Evolutionary conservation across 92 coral and sea anemone species (phyloP).

Genomic region (Heliopora coerulea): DNA sequence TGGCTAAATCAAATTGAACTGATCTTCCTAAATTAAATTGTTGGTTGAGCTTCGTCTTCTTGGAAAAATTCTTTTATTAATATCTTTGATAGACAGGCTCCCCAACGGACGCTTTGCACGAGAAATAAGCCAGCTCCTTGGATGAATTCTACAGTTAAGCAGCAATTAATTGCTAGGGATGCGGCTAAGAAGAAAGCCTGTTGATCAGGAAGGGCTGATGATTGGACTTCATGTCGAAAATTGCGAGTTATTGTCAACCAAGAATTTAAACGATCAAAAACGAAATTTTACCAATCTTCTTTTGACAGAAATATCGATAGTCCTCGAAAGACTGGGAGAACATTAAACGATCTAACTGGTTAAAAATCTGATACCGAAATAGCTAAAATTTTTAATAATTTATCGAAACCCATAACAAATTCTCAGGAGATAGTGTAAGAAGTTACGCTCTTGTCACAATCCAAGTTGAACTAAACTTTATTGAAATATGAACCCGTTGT

Average conservation of each 20-base stretch:
- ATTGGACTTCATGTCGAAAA: constrained; percentile 1
- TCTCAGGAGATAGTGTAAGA: no score
- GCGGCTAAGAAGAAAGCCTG: background rate
- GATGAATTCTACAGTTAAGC: constrained; percentile 31
- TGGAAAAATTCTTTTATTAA: constrained; percentile 32
- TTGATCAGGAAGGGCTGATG: background rate
- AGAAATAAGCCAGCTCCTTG: constrained; percentile 52
- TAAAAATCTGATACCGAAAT: constrained; percentile 7
- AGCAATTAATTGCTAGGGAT: constrained; percentile 5
- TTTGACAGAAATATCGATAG: background rate
- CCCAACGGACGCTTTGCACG: constrained; percentile 26
- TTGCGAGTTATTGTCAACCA: background rate
- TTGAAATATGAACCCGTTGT: no score
- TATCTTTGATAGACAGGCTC: constrained; percentile 35
- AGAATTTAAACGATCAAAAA: background rate
- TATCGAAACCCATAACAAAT: no score
- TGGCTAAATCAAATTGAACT: background rate
- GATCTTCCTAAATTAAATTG: background rate
- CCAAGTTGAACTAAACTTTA: no score
- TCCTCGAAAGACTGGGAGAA: background rate
- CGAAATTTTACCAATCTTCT: constrained; percentile 2
- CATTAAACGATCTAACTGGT: background rate
- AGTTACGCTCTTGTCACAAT: no score
- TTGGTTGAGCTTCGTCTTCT: constrained; percentile 14
- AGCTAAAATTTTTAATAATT: background rate